Evolutionary conservation across 2,113 vertebrate genomes (phyloP).

Genomic region (Bos indicus): DNA sequence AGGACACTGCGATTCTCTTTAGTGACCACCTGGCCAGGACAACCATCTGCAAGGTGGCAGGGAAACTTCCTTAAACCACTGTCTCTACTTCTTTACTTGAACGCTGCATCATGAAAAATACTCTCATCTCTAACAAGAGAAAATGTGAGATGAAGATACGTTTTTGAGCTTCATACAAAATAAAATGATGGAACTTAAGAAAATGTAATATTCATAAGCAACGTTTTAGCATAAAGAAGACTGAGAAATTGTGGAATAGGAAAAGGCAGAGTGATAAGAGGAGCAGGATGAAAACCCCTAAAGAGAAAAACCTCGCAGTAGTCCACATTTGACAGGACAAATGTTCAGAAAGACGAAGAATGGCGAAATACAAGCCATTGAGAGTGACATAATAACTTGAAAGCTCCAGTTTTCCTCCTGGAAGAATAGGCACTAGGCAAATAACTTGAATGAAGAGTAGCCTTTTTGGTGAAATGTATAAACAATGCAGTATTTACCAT

Average conservation of each 20-base stretch:
- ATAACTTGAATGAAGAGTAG: not conserved
- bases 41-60: constrained; percentile 6
- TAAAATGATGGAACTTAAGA: not conserved
- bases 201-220: not conserved
- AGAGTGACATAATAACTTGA: not conserved
- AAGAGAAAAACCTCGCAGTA: not conserved
- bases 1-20: not conserved
- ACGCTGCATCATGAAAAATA: not conserved
- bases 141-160: not conserved
- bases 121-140: not conserved
- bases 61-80: not conserved
- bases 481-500: not conserved
- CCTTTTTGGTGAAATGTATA: not conserved
- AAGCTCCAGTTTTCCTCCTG: not conserved
- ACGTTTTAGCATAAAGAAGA: not conserved
- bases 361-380: not conserved
- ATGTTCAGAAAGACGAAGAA: not conserved
- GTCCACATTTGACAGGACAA: not conserved
- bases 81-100: not conserved
- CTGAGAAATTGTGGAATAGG: not conserved
- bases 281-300: not conserved
- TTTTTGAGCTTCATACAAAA: not conserved
- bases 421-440: not conserved
- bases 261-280: not conserved
- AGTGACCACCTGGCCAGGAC: not conserved